Conservation (phyloP, 2,888 invertebrate species). For the Micropterix aruncella region DNA sequence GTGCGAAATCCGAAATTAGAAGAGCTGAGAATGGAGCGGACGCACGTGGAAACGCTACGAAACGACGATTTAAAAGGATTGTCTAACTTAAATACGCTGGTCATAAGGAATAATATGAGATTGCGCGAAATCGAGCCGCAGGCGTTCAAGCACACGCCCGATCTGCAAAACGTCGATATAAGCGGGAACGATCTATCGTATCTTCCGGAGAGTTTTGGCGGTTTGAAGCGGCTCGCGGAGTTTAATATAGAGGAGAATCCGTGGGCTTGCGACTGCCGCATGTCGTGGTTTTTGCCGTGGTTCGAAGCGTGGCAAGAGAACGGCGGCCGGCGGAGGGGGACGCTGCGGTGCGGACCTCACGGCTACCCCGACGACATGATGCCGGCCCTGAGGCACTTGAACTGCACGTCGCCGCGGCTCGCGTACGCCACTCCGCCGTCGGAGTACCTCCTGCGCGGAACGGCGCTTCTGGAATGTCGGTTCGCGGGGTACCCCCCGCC, state of each 20-base stretch:
- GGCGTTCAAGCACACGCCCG: conserved; percentile 45
- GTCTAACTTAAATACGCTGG: conserved; percentile 38
- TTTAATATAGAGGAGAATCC: conserved; percentile 60
- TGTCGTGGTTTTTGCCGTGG: conserved; percentile 63
- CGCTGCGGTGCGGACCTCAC: conserved; percentile 49
- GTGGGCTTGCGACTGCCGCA: conserved; percentile 78
- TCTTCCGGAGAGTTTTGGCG: conserved; percentile 54
- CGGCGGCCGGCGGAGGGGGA: conserved; percentile 32
- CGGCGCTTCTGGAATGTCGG: conserved; percentile 63
- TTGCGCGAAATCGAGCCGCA: conserved; percentile 47
- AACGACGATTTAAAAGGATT: conserved; percentile 54
- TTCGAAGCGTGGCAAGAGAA: conserved; percentile 29
- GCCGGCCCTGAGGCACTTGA: conserved; percentile 51
- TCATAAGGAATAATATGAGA: conserved; percentile 44
- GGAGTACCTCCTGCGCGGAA: conserved; percentile 46
- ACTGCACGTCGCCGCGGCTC: conserved; percentile 53
- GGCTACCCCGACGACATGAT: conserved; percentile 57
- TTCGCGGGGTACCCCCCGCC: conserved; percentile 65
- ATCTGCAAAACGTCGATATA: conserved; percentile 49
- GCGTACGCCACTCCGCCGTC: conserved; percentile 45
- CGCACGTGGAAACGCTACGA: conserved; percentile 47
- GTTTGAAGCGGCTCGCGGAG: conserved; percentile 45
- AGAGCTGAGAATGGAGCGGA: conserved; percentile 49
- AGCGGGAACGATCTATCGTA: conserved; percentile 55
- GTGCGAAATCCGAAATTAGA: conserved; percentile 45